These are phyloP conservation scores for Rhogogaster chlorosoma DNA, from an alignment of 2,888 invertebrate species.

Conservation along the genomic window DNA sequence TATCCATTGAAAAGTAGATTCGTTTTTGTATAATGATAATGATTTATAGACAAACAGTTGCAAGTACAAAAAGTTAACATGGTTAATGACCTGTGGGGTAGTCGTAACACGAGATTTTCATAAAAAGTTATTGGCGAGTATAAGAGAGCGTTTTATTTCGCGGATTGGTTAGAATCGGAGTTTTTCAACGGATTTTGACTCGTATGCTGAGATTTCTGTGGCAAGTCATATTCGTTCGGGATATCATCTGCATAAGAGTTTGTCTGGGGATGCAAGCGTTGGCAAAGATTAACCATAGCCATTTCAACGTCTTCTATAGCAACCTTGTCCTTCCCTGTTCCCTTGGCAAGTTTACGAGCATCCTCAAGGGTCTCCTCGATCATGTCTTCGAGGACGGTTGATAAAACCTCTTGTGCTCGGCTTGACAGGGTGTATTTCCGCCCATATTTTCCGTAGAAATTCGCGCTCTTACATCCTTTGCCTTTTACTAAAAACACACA, in stretches of 20 bases:
- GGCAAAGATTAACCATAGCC: slow-evolving; percentile 71
- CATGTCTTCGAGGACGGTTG: slow-evolving; percentile 71
- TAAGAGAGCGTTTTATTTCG: neutral
- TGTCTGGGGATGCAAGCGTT: slow-evolving; percentile 60
- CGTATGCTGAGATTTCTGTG: neutral
- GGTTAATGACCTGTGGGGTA: neutral
- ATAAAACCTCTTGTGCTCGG: slow-evolving; percentile 69
- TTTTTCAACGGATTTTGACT: neutral
- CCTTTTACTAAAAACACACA: slow-evolving; percentile 19
- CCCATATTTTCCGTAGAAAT: slow-evolving; percentile 58
- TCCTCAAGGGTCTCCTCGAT: slow-evolving; percentile 73
- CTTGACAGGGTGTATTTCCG: slow-evolving; percentile 67
- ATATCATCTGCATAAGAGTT: neutral
- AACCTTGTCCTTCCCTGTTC: slow-evolving; percentile 68
- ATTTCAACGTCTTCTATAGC: slow-evolving; percentile 70
- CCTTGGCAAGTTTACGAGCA: slow-evolving; percentile 70
- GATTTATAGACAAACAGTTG: slow-evolving; percentile 16
- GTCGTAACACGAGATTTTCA: neutral
- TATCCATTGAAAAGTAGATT: neutral
- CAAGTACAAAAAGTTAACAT: neutral
- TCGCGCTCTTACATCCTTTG: neutral
- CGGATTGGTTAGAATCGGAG: neutral
- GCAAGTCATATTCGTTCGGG: neutral
- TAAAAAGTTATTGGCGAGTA: neutral
- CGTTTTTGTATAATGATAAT: neutral